Evolutionary conservation across 2,888 invertebrate genomes (phyloP), one percentile per base, ranked within the genome.

Genomic region (Drosophila siamana): DNA sequence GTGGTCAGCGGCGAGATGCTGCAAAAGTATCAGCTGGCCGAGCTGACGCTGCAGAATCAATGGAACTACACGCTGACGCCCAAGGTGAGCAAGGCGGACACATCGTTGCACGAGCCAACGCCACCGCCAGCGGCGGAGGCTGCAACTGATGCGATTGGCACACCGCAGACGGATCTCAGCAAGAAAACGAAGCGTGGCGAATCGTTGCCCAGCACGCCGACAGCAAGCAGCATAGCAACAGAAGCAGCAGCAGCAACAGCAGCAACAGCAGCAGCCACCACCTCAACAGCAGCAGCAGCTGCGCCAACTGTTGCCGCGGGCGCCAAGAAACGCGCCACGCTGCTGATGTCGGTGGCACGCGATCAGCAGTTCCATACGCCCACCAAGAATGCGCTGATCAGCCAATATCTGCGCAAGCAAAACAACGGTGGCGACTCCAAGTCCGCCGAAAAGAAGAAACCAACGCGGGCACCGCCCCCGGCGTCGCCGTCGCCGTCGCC

Each of bases 1-100:
- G 93, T 94, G 77, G 95, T 96, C 0, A 87, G 93, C 0, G 92
- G 93, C 7, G 94, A 94, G 9, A 78, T 93, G 1, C 91, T 94
- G 11, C 92, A 93, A 33, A 93, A 94, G 79, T 94, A 94, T 89
- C 90, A 93, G 5, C 86, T 93, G 16, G 84, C 91, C 0, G 92
- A 93, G 38, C 83, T 94, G 0, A 85, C 91, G 0, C 63, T 94
- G 15, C 93, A 94, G 0, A 87, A 95, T 83, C 87, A 91, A 2
- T 95, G 95, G 95, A 89, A 90, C 3, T 95, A 94, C 71, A 91
- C 79, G 8, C 78, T 93, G 15, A 89, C 83, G 13, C 92, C 92
- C 2, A 91, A 85, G 40, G 68, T 65, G 15, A 69, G 57, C 30
- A 76, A 77, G 4, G 60, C 33, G 50, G 50, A 72, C 51, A 60